Evolutionary conservation across 2,888 invertebrate species (phyloP).

Genomic region (Cacoxenus indagator): DNA sequence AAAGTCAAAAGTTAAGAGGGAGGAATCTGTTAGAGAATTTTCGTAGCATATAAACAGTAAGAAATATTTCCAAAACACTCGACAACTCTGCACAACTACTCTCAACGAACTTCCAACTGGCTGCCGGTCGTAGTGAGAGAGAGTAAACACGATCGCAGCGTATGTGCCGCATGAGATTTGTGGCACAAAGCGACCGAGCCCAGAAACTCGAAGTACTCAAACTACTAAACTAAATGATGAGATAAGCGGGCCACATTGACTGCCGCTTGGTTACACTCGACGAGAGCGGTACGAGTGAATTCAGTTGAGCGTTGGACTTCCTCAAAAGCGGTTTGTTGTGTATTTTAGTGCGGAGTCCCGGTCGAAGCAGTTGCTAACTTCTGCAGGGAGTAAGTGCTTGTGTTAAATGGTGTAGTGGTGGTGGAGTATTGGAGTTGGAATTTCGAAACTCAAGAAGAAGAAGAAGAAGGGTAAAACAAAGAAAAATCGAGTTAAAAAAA

Average conservation of each 20-base stretch:
- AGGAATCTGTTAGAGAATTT: too few relatives aligned
- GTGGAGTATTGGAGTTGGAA: constrained; percentile 10
- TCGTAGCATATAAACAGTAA: too few relatives aligned
- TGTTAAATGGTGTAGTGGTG: background rate
- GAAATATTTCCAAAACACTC: background rate
- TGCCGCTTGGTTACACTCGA: constrained; percentile 47
- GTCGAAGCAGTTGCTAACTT: constrained; percentile 52
- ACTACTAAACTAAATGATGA: background rate
- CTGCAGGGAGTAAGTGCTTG: constrained; percentile 14
- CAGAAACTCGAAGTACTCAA: background rate
- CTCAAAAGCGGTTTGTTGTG: constrained; percentile 63
- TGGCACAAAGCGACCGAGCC: background rate
- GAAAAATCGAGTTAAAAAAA: constrained; percentile 54
- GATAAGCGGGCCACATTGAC: background rate
- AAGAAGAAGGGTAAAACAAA: constrained; percentile 30
- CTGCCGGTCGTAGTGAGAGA: constrained; percentile 15
- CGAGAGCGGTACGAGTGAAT: constrained; percentile 37
- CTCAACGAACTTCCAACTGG: constrained; percentile 25
- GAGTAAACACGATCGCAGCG: constrained; percentile 8
- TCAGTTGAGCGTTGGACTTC: constrained; percentile 68
- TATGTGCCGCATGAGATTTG: constrained; percentile 3
- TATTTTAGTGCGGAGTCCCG: constrained; percentile 39
- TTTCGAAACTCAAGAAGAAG: constrained; percentile 13
- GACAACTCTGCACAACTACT: background rate
- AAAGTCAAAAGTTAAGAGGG: too few relatives aligned